These are phyloP conservation scores for Yasuhikotakia modesta DNA, from an alignment of 2,797 vertebrate genomes.

Conservation along the genomic window DNA sequence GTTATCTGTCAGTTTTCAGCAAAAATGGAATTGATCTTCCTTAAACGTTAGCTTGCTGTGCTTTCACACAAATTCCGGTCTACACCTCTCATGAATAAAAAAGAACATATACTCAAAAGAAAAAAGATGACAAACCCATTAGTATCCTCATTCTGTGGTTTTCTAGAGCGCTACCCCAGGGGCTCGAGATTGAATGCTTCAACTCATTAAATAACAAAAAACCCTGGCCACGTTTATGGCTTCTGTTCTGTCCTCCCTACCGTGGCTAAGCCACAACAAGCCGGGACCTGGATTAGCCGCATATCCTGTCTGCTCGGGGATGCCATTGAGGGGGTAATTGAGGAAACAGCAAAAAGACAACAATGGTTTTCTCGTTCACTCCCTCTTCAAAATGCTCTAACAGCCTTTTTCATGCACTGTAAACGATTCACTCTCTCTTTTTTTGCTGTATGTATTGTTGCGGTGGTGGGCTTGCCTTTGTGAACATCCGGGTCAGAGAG, in stretches of 20 bases:
- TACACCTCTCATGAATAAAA: constrained; percentile 46
- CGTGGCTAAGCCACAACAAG: constrained; percentile 63
- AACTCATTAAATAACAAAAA: constrained; percentile 71
- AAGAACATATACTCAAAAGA: constrained; percentile 32
- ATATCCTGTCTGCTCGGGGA: constrained; percentile 75
- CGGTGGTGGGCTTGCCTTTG: constrained; percentile 46
- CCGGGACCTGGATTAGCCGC: constrained; percentile 72
- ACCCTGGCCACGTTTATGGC: constrained; percentile 58
- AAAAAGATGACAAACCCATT: constrained; percentile 59
- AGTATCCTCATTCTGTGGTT: constrained; percentile 59
- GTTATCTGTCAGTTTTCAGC: constrained; percentile 74
- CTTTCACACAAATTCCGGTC: constrained; percentile 51
- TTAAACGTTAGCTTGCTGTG: constrained; percentile 58
- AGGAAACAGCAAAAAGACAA: constrained; percentile 80
- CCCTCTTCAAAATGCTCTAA: constrained; percentile 62
- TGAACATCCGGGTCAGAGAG: constrained; percentile 38
- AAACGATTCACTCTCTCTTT: constrained; percentile 43
- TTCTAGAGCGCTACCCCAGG: constrained; percentile 59
- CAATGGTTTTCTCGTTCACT: constrained; percentile 70
- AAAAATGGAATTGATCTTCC: constrained; percentile 63
- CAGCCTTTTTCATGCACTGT: constrained; percentile 48
- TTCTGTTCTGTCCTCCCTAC: constrained; percentile 59
- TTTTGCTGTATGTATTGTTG: constrained; percentile 64
- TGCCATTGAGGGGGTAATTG: constrained; percentile 70
- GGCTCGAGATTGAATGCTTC: constrained; percentile 62